phyloP scores from a whole-genome alignment of 1,140 invertebrate species.

The Scylla paramamosain region DNA sequence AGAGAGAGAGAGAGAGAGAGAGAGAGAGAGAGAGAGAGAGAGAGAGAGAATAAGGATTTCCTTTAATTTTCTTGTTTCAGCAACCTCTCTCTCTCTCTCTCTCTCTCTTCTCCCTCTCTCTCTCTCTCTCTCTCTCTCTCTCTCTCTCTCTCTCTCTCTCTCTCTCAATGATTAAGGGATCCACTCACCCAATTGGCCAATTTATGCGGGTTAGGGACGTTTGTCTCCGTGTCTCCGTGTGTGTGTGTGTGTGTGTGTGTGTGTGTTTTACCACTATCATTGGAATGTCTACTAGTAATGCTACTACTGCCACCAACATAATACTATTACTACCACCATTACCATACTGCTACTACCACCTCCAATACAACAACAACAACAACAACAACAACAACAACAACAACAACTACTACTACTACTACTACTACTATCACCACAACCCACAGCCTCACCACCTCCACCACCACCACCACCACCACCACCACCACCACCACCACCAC shows the following conservation, averaged over 20 bases:
- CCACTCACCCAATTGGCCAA: conserved; percentile 1
- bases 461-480: background rate
- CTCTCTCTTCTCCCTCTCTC: background rate
- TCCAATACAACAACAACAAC: background rate
- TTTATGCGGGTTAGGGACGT: background rate
- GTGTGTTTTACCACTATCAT: too few relatives aligned
- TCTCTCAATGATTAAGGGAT: background rate
- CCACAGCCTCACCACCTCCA: background rate
- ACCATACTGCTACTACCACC: background rate
- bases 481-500: background rate
- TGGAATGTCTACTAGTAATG: background rate
- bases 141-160: conserved; percentile 34
- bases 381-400: background rate
- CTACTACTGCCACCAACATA: conserved; percentile 24
- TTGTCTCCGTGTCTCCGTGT: conserved; percentile 35
- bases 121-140: conserved; percentile 37
- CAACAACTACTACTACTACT: background rate
- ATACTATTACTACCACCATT: conserved; percentile 15
- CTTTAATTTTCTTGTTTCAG: too few relatives aligned
- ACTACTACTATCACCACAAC: background rate
- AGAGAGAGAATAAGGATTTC: too few relatives aligned
- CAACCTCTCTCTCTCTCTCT: conserved; percentile 49
- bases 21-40: background rate
- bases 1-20: background rate
- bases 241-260: conserved; percentile 24